A percentile compares a stretch with the other conserved stretches of the same genome.
Evolutionary conservation across 2,888 invertebrate species (phyloP).

Genomic region (Eustalomyia histrio): DNA sequence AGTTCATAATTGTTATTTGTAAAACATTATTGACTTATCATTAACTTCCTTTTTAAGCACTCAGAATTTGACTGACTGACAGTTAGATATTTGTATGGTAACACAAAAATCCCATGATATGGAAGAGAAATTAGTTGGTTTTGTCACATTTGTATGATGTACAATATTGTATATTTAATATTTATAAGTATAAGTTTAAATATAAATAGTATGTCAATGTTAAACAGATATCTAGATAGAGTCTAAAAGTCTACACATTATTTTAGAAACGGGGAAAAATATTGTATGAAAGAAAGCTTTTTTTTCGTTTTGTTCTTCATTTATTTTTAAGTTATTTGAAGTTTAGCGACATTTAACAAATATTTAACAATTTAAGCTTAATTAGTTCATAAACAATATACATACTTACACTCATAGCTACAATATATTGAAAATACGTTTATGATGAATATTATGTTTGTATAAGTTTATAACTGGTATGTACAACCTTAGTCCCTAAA

Average conservation of each 20-base stretch:
- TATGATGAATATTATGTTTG: slow-evolving; percentile 13
- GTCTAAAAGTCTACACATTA: slow-evolving; percentile 66
- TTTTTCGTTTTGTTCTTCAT: slow-evolving; percentile 32
- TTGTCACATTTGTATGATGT: neutral
- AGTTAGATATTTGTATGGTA: neutral
- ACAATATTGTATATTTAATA: neutral
- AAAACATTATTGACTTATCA: slow-evolving; percentile 58
- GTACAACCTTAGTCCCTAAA: neutral
- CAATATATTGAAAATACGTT: slow-evolving; percentile 33
- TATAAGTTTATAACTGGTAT: neutral
- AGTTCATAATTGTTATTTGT: slow-evolving; percentile 53
- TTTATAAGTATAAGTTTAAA: neutral
- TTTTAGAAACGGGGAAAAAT: slow-evolving; percentile 31
- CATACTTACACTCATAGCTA: neutral
- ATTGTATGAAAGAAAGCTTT: slow-evolving; percentile 11
- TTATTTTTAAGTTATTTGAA: slow-evolving; percentile 58
- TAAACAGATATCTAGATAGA: slow-evolving; percentile 16
- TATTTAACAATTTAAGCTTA: slow-evolving; percentile 78
- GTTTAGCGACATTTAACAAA: slow-evolving; percentile 71
- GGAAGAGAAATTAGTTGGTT: neutral
- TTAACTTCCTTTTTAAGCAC: slow-evolving; percentile 51
- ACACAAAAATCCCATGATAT: slow-evolving; percentile 3
- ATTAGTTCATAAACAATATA: slow-evolving; percentile 73
- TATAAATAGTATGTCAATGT: slow-evolving; percentile 23
- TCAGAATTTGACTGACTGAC: neutral